These are phyloP conservation scores for Cheilosia pagana DNA, from an alignment of 2,888 invertebrate species.

Conservation along the genomic window DNA sequence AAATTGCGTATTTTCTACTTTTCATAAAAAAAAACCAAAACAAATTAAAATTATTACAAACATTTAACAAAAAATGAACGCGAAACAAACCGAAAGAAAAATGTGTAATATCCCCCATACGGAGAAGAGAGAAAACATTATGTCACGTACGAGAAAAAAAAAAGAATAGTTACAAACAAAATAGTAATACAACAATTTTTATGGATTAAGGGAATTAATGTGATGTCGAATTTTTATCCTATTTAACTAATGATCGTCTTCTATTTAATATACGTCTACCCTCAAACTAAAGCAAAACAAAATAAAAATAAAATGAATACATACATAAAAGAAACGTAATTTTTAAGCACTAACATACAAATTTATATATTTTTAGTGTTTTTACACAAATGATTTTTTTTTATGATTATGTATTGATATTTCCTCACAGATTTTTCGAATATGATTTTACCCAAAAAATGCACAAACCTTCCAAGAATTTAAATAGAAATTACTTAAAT, in stretches of 20 bases:
- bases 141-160: conserved; percentile 34
- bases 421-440: conserved; percentile 63
- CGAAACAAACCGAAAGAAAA: conserved; percentile 19
- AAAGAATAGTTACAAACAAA: conserved; percentile 41
- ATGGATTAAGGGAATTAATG: conserved; percentile 74
- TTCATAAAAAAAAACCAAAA: conserved; percentile 67
- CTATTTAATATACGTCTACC: conserved; percentile 75
- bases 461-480: conserved; percentile 69
- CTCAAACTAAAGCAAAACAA: conserved; percentile 66
- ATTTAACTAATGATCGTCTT: conserved; percentile 74
- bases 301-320: conserved; percentile 65
- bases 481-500: conserved; percentile 65
- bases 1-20: conserved; percentile 75
- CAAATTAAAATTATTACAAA: conserved; percentile 59
- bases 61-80: conserved; percentile 34
- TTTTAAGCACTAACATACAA: conserved; percentile 72
- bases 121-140: conserved; percentile 75
- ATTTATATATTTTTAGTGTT: conserved; percentile 74
- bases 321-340: conserved; percentile 67
- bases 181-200: conserved; percentile 43
- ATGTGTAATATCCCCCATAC: conserved; percentile 55
- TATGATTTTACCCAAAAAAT: conserved; percentile 56
- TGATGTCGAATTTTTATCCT: conserved; percentile 76
- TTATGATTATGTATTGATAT: conserved; percentile 34
- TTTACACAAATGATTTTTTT: conserved; percentile 67